Base-by-base conservation (phyloP, 2,113 vertebrate genomes). In the Charina bottae region DNA sequence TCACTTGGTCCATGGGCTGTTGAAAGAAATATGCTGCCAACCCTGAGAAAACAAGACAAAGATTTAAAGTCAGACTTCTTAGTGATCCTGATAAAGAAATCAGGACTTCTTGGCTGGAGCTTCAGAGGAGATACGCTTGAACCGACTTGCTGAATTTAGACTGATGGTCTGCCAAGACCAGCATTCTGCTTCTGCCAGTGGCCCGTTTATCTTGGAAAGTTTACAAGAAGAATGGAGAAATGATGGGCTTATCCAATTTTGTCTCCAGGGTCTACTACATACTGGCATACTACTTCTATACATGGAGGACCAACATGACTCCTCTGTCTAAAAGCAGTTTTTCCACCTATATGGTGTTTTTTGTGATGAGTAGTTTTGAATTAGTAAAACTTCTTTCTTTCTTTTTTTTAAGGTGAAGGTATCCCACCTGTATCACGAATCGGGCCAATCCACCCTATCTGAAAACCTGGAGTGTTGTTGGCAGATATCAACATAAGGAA, bases 1-100 rank as follows among this genome's bases (percentile, higher is more conserved):
- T 98, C 84, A 98, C 98, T 94, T 98, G 96, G 96, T 99, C 98
- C 91, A 98, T 97, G 1, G 98, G 98, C 94, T 99, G 98, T 96
- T 99, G 98, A 91, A 98, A 98, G 93, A 99, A 99, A 96, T 98
- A 98, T 88, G 98, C 98, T 8, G 97, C 98, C 93, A 96, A 93
- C 88, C 97, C 98, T 97, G 96, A 96, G 92, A 54, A 90, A 84
- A 10, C 26, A 58, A 58, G 46, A 88, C 10, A 4, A n/a, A 28
- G 17, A 90, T 23, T 87, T 53, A 92, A 56, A 24, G n/a, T 37
- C 60, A 92, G 89, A 33, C 91, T 42, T 13, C 17, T 33, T 56
- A 53, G 64, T 4, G 9, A 6, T 89, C 42, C 19, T 11, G 23
- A 56, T 17, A 33, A 24, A 23, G 72, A 15, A 26, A 33, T 28